phyloP scores from a whole-genome alignment of 1,140 invertebrate species.

The Drosophila nikananu region DNA sequence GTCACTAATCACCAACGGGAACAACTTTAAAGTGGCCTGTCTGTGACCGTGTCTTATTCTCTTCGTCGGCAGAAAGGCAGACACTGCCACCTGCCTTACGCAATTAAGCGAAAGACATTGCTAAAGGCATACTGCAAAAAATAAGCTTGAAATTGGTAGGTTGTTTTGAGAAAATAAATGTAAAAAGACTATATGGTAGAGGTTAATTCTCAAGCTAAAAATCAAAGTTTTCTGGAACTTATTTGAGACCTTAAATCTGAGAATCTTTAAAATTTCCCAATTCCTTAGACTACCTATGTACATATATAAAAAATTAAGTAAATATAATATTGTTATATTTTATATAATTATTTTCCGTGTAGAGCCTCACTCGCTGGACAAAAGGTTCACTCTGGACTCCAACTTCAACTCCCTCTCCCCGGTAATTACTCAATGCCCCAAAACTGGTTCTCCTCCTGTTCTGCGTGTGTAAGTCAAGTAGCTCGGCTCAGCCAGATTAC shows the following conservation, averaged over 20 bases:
- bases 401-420: constrained; percentile 12
- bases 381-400: constrained; percentile 57
- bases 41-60: constrained; percentile 76
- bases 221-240: background rate
- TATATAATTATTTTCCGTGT: constrained; percentile 2
- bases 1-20: constrained; percentile 79
- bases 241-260: background rate
- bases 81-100: constrained; percentile 78
- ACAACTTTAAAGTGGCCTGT: constrained; percentile 79
- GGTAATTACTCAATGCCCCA: constrained; percentile 77
- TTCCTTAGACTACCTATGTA: background rate
- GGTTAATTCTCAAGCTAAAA: no score
- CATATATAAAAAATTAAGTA: background rate
- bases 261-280: background rate
- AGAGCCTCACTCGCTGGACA: constrained; percentile 48
- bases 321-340: background rate
- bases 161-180: no score
- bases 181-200: no score
- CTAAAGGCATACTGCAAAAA: constrained; percentile 44
- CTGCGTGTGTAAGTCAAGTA: constrained; percentile 81
- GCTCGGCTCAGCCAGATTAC: constrained; percentile 75
- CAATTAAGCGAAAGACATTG: constrained; percentile 70
- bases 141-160: background rate
- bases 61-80: constrained; percentile 42
- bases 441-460: constrained; percentile 70